These are phyloP conservation scores for Opisthocomus hoazin DNA, from an alignment of 2,113 vertebrate genomes.

Conservation along the genomic window DNA sequence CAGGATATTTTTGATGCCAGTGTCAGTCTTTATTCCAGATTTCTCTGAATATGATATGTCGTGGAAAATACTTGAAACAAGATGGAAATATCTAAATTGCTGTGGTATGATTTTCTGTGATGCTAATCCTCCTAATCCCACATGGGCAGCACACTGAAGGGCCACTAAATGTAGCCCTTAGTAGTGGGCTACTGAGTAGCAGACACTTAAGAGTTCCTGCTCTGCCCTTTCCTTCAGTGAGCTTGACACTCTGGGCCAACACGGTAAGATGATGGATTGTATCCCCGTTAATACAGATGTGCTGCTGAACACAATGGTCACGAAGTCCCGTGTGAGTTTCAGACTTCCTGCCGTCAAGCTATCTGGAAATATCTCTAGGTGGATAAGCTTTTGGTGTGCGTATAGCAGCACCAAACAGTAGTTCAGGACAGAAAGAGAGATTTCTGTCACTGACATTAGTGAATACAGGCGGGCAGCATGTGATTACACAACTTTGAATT, in stretches of 20 bases:
- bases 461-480: not conserved
- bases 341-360: not conserved
- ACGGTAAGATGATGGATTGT: not conserved
- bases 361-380: not conserved
- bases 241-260: not conserved
- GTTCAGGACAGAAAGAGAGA: not conserved
- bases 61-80: not conserved
- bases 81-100: not conserved
- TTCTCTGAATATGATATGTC: not conserved
- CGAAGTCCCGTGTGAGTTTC: not conserved
- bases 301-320: not conserved
- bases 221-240: not conserved
- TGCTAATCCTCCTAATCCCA: not conserved
- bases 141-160: not conserved
- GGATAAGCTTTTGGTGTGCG: accelerated
- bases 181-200: too few relatives aligned
- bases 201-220: not conserved
- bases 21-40: not conserved
- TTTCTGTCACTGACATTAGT: not conserved
- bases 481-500: not conserved
- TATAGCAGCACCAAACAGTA: not conserved
- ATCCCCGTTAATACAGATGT: not conserved
- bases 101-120: not conserved
- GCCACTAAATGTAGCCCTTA: not conserved
- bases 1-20: not conserved